These are phyloP conservation scores for Falco novaeseelandiae DNA, from an alignment of 2,797 vertebrate genomes.

Conservation along the genomic window DNA sequence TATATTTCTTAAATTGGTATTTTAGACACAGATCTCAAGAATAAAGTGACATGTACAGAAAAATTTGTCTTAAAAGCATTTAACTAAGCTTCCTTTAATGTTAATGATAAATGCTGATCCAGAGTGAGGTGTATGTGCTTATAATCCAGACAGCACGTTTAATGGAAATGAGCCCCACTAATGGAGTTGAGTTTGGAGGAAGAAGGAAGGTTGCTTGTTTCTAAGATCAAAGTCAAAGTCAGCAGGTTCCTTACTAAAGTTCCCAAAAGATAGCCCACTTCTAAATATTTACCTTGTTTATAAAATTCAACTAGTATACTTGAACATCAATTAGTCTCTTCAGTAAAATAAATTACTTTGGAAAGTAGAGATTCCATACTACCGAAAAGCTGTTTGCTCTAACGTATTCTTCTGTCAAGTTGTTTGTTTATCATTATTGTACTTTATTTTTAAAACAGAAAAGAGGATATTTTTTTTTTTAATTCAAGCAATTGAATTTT, in stretches of 20 bases:
- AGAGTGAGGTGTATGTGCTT: neutral
- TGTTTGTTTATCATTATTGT: conserved; percentile 37
- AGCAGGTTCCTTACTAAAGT: neutral
- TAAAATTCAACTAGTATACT: neutral
- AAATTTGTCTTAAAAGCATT: neutral
- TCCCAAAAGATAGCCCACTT: neutral
- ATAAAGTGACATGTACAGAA: neutral
- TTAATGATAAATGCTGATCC: neutral
- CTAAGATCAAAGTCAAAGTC: neutral
- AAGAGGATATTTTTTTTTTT: neutral
- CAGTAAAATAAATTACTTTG: conserved; percentile 16
- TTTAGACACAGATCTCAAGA: neutral
- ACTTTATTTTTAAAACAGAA: conserved; percentile 23
- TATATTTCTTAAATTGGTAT: neutral
- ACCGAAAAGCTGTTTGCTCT: neutral
- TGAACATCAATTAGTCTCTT: conserved; percentile 10
- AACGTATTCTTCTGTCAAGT: conserved; percentile 1
- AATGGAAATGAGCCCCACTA: neutral
- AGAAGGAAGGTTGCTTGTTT: neutral
- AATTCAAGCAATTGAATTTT: conserved; percentile 31
- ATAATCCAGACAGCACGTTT: neutral
- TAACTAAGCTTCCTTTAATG: neutral
- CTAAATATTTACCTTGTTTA: conserved; percentile 15
- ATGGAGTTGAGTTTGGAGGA: neutral
- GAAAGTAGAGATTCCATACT: neutral